A percentile compares a stretch with the other conserved stretches of the same genome.
These are phyloP conservation scores for Hylomyscus alleni DNA, from an alignment of 2,797 vertebrate genomes.

Conservation along the genomic window DNA sequence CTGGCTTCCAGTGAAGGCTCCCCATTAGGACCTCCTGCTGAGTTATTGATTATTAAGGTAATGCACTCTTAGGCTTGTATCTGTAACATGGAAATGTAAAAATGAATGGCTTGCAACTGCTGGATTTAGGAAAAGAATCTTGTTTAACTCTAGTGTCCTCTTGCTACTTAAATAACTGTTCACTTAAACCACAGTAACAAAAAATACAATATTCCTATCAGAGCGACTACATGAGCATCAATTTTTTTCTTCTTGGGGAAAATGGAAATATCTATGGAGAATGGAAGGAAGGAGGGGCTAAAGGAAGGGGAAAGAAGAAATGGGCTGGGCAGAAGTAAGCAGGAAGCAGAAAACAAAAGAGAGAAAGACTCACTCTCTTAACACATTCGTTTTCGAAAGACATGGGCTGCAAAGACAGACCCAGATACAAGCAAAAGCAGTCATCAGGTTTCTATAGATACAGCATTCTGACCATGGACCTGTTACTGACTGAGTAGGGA, in stretches of 20 bases:
- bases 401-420: constrained; percentile 36
- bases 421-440: constrained; percentile 69
- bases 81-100: constrained; percentile 82
- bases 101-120: constrained; percentile 80
- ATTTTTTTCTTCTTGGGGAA: constrained; percentile 39
- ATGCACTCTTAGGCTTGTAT: constrained; percentile 81
- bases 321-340: not conserved
- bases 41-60: constrained; percentile 88
- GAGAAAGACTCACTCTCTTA: not conserved
- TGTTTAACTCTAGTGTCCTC: constrained; percentile 44
- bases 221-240: not conserved
- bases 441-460: constrained; percentile 73
- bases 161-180: constrained; percentile 59
- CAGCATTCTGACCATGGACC: constrained; percentile 72
- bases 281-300: not conserved
- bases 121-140: constrained; percentile 65
- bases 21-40: constrained; percentile 83
- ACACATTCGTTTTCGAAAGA: constrained; percentile 24
- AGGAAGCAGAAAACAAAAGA: not conserved
- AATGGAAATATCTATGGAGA: not conserved
- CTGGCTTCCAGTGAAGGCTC: constrained; percentile 81
- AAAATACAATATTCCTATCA: constrained; percentile 46
- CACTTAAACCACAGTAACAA: constrained; percentile 67
- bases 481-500: constrained; percentile 71
- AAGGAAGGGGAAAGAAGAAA: not conserved